Conservation (phyloP, 1,140 invertebrate genomes). For the Drosophila hydei region DNA sequence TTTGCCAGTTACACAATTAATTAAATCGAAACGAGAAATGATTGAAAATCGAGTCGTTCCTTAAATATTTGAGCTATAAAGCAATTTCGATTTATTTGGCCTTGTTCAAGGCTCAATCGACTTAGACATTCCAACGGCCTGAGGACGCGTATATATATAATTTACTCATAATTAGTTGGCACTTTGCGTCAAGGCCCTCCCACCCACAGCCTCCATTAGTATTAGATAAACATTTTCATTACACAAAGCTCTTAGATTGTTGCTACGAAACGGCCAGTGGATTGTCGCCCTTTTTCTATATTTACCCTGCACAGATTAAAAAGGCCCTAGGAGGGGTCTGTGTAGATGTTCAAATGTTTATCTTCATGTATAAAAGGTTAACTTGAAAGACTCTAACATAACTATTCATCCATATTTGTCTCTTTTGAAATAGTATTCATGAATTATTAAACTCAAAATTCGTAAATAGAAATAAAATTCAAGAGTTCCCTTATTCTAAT, state of each 20-base stretch:
- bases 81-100: conserved; percentile 1
- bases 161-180: conserved; percentile 61
- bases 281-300: conserved; percentile 5
- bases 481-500: too few relatives aligned
- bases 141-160: conserved; percentile 18
- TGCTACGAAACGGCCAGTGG: conserved; percentile 53
- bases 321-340: too few relatives aligned
- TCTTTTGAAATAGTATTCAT: too few relatives aligned
- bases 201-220: conserved; percentile 5
- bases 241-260: conserved; percentile 25
- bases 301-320: neutral
- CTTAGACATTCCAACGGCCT: conserved; percentile 20
- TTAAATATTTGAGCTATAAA: neutral
- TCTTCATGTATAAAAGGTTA: too few relatives aligned
- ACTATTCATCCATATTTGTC: too few relatives aligned
- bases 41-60: conserved; percentile 22
- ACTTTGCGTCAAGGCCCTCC: conserved; percentile 6
- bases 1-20: conserved; percentile 23
- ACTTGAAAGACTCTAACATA: too few relatives aligned
- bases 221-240: conserved; percentile 56
- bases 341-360: too few relatives aligned
- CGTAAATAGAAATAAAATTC: too few relatives aligned
- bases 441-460: too few relatives aligned
- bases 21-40: conserved; percentile 10
- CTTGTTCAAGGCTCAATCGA: conserved; percentile 3